Conservation (phyloP, 2,113 vertebrate genomes). For the Beaufortia kweichowensis region DNA sequence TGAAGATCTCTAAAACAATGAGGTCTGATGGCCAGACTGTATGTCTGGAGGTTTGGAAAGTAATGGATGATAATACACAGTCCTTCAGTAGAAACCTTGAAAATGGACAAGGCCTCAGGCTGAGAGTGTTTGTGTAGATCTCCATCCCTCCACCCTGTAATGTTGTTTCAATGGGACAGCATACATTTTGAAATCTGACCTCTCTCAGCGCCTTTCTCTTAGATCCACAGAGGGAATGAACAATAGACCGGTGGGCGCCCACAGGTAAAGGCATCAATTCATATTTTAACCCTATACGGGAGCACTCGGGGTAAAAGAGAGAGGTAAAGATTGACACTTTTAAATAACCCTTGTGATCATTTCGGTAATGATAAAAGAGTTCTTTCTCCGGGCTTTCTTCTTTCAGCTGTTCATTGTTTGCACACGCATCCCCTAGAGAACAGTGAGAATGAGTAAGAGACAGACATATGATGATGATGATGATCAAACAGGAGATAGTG, state of each 20-base stretch:
- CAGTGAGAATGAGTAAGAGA: slow-evolving; percentile 7
- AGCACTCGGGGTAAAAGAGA: slow-evolving; percentile 22
- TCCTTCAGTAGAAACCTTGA: slow-evolving; percentile 23
- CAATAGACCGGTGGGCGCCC: slow-evolving; percentile 27
- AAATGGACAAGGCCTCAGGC: slow-evolving; percentile 30
- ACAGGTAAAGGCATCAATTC: slow-evolving; percentile 30
- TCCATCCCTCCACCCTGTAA: neutral
- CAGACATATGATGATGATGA: neutral
- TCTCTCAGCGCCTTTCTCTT: slow-evolving; percentile 12
- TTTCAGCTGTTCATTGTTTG: slow-evolving; percentile 22
- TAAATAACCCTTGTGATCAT: slow-evolving; percentile 24
- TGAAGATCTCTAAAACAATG: slow-evolving; percentile 24
- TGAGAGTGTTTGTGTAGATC: neutral
- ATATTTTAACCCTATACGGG: slow-evolving; percentile 21
- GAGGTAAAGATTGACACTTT: neutral
- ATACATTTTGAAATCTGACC: slow-evolving; percentile 42
- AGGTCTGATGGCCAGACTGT: slow-evolving; percentile 15
- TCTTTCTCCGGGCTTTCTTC: neutral
- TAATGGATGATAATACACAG: slow-evolving; percentile 26
- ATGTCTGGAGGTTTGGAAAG: neutral
- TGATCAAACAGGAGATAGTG: slow-evolving; percentile 4
- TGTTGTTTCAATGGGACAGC: slow-evolving; percentile 19
- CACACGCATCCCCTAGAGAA: neutral
- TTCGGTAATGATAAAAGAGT: slow-evolving; percentile 34
- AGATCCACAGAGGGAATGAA: slow-evolving; percentile 19